Percentiles rank a stretch among this genome's conserved stretches.
Evolutionary conservation across 2,888 invertebrate species (phyloP).

Genomic region (Myopa tessellatipennis): DNA sequence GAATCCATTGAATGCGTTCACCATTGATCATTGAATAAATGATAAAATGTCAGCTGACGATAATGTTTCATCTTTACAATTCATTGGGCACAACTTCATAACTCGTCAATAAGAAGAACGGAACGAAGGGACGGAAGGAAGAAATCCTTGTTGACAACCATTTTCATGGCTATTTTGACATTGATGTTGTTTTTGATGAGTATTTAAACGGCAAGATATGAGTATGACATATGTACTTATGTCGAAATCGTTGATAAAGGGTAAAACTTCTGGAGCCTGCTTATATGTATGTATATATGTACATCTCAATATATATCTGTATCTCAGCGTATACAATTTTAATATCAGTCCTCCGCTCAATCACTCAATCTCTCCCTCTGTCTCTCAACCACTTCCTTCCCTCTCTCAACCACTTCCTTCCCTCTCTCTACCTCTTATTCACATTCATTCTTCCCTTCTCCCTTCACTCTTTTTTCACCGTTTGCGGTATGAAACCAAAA

Average conservation of each 20-base stretch:
- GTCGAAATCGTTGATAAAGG: background rate
- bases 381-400: too few species aligned
- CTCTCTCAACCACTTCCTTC: background rate
- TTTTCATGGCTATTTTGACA: background rate
- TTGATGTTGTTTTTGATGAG: background rate
- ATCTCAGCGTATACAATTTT: too few species aligned
- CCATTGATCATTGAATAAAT: constrained; percentile 20
- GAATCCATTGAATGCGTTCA: background rate
- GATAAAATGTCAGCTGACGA: constrained; percentile 6
- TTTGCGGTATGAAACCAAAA: background rate
- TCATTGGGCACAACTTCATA: constrained; percentile 26
- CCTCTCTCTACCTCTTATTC: background rate
- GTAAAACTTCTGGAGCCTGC: too few species aligned
- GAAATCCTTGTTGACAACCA: background rate
- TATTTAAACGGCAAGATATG: background rate
- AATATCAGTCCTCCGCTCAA: too few species aligned
- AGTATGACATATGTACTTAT: background rate
- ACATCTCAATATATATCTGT: background rate
- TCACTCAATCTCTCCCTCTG: too few species aligned
- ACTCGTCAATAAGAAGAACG: background rate
- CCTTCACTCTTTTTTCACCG: background rate
- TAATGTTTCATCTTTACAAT: constrained; percentile 1
- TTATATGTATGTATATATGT: background rate
- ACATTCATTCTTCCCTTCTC: background rate
- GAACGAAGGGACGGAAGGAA: background rate